Conservation (phyloP, 2,888 invertebrate species). For the Geotrupes spiniger region DNA sequence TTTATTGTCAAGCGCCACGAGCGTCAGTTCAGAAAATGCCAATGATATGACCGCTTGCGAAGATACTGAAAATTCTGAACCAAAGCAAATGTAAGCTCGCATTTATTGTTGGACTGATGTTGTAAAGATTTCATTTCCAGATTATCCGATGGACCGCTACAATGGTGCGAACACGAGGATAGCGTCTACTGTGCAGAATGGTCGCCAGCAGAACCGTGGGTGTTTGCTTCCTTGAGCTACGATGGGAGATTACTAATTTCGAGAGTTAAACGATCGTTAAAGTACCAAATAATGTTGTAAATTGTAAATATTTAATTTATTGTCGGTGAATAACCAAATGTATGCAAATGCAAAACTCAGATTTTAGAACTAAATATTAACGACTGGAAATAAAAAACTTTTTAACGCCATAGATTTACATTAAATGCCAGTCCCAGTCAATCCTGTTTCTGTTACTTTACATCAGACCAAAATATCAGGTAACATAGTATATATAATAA, state of each 20-base stretch:
- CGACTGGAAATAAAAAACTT: no score
- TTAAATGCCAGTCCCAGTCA: no score
- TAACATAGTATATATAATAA: no score
- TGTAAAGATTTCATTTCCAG: slow-evolving; percentile 50
- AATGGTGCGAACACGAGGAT: slow-evolving; percentile 95
- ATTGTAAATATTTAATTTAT: not conserved
- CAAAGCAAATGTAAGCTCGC: slow-evolving; percentile 53
- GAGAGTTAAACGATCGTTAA: slow-evolving; percentile 88
- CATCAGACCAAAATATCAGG: no score
- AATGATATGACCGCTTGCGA: slow-evolving; percentile 54
- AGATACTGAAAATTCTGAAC: slow-evolving; percentile 50
- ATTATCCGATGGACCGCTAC: slow-evolving; percentile 82
- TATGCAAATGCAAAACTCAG: no score
- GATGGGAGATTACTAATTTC: slow-evolving; percentile 94
- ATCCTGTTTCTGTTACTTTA: no score
- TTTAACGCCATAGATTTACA: no score
- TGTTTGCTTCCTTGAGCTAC: slow-evolving; percentile 97
- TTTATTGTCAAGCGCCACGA: slow-evolving; percentile 80
- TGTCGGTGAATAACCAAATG: no score
- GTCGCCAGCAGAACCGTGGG: slow-evolving; percentile 98
- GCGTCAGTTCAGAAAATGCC: slow-evolving; percentile 79
- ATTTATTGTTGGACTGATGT: no score
- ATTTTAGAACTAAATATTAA: no score
- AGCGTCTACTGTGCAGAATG: slow-evolving; percentile 97
- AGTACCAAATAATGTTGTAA: slow-evolving; percentile 87